These are phyloP conservation scores for Adelphocoris suturalis DNA, from an alignment of 2,888 invertebrate genomes.

Conservation along the genomic window DNA sequence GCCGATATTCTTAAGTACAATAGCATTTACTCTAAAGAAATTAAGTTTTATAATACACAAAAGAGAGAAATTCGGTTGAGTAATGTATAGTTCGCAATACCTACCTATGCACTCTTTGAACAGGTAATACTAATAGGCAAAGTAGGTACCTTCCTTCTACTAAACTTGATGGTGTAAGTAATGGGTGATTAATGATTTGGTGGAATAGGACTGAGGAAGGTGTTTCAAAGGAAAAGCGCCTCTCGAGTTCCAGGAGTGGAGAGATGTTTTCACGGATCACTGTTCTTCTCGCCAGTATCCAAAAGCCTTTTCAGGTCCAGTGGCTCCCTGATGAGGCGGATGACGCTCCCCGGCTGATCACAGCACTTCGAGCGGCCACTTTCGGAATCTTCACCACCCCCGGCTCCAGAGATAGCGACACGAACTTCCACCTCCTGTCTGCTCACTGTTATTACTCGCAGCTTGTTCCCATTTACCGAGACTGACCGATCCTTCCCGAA, in stretches of 20 bases:
- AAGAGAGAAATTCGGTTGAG: too few species aligned
- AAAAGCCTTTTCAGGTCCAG: conserved; percentile 30
- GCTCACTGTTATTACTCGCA: background rate
- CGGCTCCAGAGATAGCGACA: conserved; percentile 31
- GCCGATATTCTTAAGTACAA: too few species aligned
- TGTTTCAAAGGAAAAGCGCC: background rate
- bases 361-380: background rate
- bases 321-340: conserved; percentile 47
- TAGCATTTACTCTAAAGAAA: too few species aligned
- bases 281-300: conserved; percentile 40
- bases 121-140: too few species aligned
- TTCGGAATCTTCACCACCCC: background rate
- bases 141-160: too few species aligned
- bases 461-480: background rate
- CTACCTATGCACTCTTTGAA: too few species aligned
- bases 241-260: background rate
- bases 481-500: conserved; percentile 5
- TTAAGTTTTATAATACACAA: too few species aligned
- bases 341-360: conserved; percentile 17
- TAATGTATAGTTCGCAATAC: too few species aligned
- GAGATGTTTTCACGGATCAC: conserved; percentile 48
- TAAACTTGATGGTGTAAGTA: too few species aligned
- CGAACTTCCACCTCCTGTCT: background rate
- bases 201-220: too few species aligned
- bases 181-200: too few species aligned